phyloP scores from a whole-genome alignment of 2,113 vertebrate species.

The Rhinoptilus africanus region DNA sequence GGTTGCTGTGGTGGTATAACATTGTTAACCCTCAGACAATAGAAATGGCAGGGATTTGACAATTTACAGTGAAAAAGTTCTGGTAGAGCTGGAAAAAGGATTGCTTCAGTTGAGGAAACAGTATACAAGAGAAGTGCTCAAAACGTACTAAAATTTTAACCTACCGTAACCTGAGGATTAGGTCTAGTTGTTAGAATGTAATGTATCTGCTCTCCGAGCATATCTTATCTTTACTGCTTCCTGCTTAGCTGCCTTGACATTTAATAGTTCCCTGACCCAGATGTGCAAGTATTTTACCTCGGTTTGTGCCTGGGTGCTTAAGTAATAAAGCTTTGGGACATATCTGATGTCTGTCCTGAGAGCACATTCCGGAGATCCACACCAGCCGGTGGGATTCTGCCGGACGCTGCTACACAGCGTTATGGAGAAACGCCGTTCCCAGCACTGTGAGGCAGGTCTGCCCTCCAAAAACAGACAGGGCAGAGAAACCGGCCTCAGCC shows the following conservation, averaged over 20 bases:
- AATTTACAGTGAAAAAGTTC: not conserved
- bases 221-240: not conserved
- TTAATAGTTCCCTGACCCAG: not conserved
- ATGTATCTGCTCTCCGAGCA: not conserved
- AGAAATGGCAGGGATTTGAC: not conserved
- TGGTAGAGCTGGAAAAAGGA: not conserved
- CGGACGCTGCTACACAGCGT: accelerated
- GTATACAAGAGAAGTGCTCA: not conserved
- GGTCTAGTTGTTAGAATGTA: not conserved
- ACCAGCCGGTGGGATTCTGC: not conserved
- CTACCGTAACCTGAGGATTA: not conserved
- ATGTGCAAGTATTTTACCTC: not conserved
- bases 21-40: not conserved
- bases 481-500: not conserved
- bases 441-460: not conserved
- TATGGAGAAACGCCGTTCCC: not conserved
- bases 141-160: not conserved
- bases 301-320: not conserved
- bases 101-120: not conserved
- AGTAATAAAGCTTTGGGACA: not conserved
- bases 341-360: not conserved
- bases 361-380: not conserved
- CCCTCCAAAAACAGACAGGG: not conserved
- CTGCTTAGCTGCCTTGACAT: not conserved
- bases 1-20: not conserved